Conservation (phyloP, 2,113 vertebrate genomes). For the Triplophysa rosa region DNA sequence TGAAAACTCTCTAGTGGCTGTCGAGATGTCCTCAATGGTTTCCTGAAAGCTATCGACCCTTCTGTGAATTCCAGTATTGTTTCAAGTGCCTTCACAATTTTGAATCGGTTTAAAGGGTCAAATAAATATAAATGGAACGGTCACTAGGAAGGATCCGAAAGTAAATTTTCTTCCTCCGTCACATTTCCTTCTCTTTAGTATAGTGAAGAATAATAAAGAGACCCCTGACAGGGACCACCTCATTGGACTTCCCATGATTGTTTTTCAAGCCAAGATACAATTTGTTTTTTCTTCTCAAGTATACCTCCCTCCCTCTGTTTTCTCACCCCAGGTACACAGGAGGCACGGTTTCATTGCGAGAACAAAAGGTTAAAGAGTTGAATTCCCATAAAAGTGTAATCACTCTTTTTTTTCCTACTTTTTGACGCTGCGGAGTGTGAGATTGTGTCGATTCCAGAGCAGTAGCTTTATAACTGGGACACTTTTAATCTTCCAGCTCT, state of each 20-base stretch:
- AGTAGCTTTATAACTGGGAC: constrained; percentile 5
- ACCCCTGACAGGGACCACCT: constrained; percentile 23
- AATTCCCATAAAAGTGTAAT: constrained; percentile 43
- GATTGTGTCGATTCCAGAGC: constrained; percentile 24
- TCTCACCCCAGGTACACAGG: constrained; percentile 30
- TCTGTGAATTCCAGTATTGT: constrained; percentile 30
- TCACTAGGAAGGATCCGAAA: constrained; percentile 42
- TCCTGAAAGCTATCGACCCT: neutral
- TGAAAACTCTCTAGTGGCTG: neutral
- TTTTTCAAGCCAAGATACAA: constrained; percentile 44
- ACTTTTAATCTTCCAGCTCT: constrained; percentile 1
- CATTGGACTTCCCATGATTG: constrained; percentile 58
- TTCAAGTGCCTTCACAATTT: neutral
- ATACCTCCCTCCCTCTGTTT: constrained; percentile 2
- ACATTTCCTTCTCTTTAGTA: constrained; percentile 22
- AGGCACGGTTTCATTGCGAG: constrained; percentile 16
- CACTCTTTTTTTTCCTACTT: neutral
- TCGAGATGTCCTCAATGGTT: neutral
- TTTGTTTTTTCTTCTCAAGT: constrained; percentile 5
- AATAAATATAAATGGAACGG: constrained; percentile 31
- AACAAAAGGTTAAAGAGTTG: constrained; percentile 42
- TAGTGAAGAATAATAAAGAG: constrained; percentile 22
- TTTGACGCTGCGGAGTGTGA: constrained; percentile 24
- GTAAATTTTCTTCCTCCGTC: constrained; percentile 43
- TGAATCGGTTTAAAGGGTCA: neutral